Evolutionary conservation across 1,140 invertebrate species (phyloP).

Genomic region (Drosophila hydei): DNA sequence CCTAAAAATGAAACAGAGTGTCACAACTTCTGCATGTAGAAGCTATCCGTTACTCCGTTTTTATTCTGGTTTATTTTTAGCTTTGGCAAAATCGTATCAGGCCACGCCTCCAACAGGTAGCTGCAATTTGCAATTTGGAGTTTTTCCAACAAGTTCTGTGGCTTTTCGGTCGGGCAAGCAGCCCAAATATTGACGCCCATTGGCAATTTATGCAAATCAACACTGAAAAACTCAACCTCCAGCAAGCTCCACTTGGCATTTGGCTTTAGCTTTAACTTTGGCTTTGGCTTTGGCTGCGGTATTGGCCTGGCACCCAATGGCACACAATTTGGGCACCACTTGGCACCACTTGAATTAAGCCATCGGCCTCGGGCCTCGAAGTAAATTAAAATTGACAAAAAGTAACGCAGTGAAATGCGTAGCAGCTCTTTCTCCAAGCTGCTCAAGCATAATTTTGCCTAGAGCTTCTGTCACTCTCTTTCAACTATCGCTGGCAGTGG

Average conservation of each 20-base stretch:
- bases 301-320: conserved; percentile 40
- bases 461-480: conserved; percentile 1
- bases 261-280: conserved; percentile 7
- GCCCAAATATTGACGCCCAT: conserved; percentile 35
- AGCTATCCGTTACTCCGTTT: too few relatives aligned
- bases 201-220: conserved; percentile 73
- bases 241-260: conserved; percentile 10
- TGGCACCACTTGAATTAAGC: conserved; percentile 59
- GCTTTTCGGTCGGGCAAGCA: conserved; percentile 7
- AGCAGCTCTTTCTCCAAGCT: conserved; percentile 35
- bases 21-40: too few relatives aligned
- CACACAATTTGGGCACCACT: conserved; percentile 16
- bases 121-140: conserved; percentile 31
- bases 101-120: conserved; percentile 49
- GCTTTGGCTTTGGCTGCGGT: background rate
- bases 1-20: too few relatives aligned
- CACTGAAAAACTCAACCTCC: conserved; percentile 16
- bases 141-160: conserved; percentile 41
- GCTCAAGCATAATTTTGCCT: conserved; percentile 22
- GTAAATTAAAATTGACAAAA: conserved; percentile 77
- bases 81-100: conserved; percentile 28
- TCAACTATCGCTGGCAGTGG: conserved; percentile 1
- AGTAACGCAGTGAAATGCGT: conserved; percentile 31
- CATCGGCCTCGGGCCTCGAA: conserved; percentile 39
- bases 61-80: background rate